Conservation (phyloP, 2,888 invertebrate species). For the Sympetrum striolatum region DNA sequence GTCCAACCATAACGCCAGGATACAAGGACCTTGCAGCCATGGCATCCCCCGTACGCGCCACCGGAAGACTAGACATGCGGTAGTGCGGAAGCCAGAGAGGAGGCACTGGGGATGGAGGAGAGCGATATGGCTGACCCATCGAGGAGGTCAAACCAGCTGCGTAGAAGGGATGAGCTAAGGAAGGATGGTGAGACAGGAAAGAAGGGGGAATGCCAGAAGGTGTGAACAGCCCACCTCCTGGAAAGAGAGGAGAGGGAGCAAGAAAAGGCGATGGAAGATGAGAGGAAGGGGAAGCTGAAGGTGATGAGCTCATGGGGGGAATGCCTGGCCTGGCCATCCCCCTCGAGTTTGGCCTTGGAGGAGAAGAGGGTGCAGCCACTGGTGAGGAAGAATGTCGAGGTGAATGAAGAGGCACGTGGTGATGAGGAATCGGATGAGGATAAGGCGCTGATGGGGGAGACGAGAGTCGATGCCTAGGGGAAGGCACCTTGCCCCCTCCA, state of each 20-base stretch:
- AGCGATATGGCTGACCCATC: conserved; percentile 46
- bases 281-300: background rate
- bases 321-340: background rate
- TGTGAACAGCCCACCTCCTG: background rate
- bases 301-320: conserved; percentile 5
- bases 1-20: conserved; percentile 28
- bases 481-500: conserved; percentile 46
- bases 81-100: conserved; percentile 49
- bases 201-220: background rate
- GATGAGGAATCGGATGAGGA: conserved; percentile 39
- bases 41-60: conserved; percentile 40
- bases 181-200: conserved; percentile 40
- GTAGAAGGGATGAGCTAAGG: conserved; percentile 47
- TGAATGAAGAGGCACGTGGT: conserved; percentile 54
- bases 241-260: conserved; percentile 26
- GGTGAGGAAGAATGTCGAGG: conserved; percentile 49
- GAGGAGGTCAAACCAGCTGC: conserved; percentile 45
- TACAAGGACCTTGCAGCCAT: background rate
- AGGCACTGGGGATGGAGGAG: conserved; percentile 48
- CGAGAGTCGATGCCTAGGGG: conserved; percentile 42
- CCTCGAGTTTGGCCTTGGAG: conserved; percentile 4
- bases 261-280: conserved; percentile 44
- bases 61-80: conserved; percentile 49
- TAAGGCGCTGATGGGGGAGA: conserved; percentile 31
- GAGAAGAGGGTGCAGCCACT: conserved; percentile 43